Base-by-base conservation (phyloP, 2,797 vertebrate species). In the Alca torda region DNA sequence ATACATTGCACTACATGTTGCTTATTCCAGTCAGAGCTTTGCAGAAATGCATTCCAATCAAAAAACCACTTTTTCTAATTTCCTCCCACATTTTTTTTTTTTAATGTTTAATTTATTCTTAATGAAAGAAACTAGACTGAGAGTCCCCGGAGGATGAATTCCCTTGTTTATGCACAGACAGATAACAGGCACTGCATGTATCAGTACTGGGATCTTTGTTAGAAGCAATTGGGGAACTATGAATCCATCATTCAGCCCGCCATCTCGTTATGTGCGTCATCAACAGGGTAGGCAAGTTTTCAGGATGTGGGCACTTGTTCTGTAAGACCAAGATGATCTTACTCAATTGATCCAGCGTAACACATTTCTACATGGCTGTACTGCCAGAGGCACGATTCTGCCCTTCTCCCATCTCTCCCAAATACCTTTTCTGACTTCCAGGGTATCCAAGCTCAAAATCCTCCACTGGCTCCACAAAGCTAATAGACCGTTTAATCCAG, bases 11-110 rank as follows among this genome's bases (percentile, higher is more conserved):
- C 67, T 90, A 81, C 78, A 83, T 65, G 53, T 76, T 93, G 95
- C 91, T 94, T 93, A 93, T 96, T 95, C 88, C 63, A 97, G 45
- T 50, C 85, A 93, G 67, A 93, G 92, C 76, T 94, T 91, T 94
- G 84, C 31, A 19, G 83, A 95, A 97, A 94, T 81, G 57, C 18
- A n/a, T 90, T 97, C 81, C 73, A 94, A 95, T 89, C 48, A 95
- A 95, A 95, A 88, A 87, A 21, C 0, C 25, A 57, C 24, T 56
- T 87, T 39, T 53, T 65, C 35, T 26, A 30, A 16, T 84, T 80
- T 90, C 87, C 54, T 79, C 76, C 37, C 74, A 51, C 35, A 19
- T 41, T 57, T 81, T 51, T 56, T 73, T 39, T 91, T 76, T 79
- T 79, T 56, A 54, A 86, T 85, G 39, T 87, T 91, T 91, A 81